Percentiles rank a stretch among this genome's conserved stretches.
Evolutionary conservation across 2,113 vertebrate genomes (phyloP).

Genomic region (Symphodus melops): DNA sequence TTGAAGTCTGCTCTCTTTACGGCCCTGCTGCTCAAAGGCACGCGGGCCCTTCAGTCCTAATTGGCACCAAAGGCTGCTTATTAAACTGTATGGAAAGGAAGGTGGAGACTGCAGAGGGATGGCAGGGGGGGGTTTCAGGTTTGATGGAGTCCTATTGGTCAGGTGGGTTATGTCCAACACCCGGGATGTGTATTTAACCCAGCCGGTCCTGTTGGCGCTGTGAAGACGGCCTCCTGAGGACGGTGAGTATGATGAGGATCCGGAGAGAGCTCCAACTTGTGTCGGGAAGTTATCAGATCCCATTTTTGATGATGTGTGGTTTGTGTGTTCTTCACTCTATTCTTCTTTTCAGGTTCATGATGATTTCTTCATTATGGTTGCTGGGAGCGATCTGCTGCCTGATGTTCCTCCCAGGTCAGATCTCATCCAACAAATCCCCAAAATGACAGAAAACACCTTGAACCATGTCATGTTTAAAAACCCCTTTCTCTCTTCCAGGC

Average conservation of each 20-base stretch:
- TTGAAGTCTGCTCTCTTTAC: slow-evolving; percentile 77
- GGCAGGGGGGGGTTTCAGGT: slow-evolving; percentile 7
- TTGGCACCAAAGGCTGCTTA: slow-evolving; percentile 68
- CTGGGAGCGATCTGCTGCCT: slow-evolving; percentile 67
- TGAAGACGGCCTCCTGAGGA: slow-evolving; percentile 52
- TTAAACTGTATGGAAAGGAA: slow-evolving; percentile 59
- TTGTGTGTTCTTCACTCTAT: too few relatives aligned
- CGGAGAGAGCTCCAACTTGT: too few relatives aligned
- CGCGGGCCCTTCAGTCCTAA: slow-evolving; percentile 66
- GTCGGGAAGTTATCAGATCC: too few relatives aligned
- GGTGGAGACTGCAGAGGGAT: slow-evolving; percentile 42
- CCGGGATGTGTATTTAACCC: slow-evolving; percentile 71
- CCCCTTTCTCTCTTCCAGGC: slow-evolving; percentile 59
- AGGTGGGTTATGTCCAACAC: slow-evolving; percentile 9
- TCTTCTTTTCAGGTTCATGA: slow-evolving; percentile 51
- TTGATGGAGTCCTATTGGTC: slow-evolving; percentile 61
- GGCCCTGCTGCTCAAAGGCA: slow-evolving; percentile 49
- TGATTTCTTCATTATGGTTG: slow-evolving; percentile 67
- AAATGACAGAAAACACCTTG: too few relatives aligned
- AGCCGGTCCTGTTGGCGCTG: slow-evolving; percentile 1
- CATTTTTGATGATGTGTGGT: too few relatives aligned
- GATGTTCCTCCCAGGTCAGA: slow-evolving; percentile 74
- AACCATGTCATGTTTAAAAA: too few relatives aligned
- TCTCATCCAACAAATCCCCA: background rate
- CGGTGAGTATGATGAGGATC: slow-evolving; percentile 62